Conservation (phyloP, 2,888 invertebrate species). For the Pheosia gnoma region DNA sequence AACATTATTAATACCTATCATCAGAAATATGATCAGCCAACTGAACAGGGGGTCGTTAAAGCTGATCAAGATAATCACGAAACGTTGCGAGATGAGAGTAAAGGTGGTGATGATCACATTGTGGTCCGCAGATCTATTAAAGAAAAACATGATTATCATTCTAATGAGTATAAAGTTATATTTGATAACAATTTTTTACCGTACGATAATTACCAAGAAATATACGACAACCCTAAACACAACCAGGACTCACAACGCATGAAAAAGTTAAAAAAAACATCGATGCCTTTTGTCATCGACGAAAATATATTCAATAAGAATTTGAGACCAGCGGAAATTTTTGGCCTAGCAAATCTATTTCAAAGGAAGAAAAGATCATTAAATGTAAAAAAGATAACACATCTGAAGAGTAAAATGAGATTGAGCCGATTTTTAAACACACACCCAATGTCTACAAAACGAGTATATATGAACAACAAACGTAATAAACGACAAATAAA, state of each 20-base stretch:
- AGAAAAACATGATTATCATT: constrained; percentile 46
- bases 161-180: constrained; percentile 55
- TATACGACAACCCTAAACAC: constrained; percentile 39
- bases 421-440: constrained; percentile 60
- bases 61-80: constrained; percentile 19
- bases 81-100: constrained; percentile 12
- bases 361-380: constrained; percentile 58
- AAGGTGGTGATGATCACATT: constrained; percentile 31
- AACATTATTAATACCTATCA: constrained; percentile 63
- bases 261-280: constrained; percentile 10
- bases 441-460: constrained; percentile 51
- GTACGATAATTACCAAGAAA: constrained; percentile 51
- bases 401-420: constrained; percentile 56
- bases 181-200: constrained; percentile 47
- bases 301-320: constrained; percentile 53
- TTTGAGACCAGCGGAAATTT: constrained; percentile 60
- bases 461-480: constrained; percentile 56
- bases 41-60: constrained; percentile 18
- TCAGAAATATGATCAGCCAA: constrained; percentile 48
- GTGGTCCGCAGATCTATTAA: constrained; percentile 46
- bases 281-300: constrained; percentile 38
- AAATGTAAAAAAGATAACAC: constrained; percentile 52
- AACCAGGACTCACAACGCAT: constrained; percentile 11
- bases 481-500: constrained; percentile 65
- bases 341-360: constrained; percentile 51